Evolutionary conservation across 2,113 vertebrate genomes (phyloP).

Genomic region (Sphaerodactylus townsendi): DNA sequence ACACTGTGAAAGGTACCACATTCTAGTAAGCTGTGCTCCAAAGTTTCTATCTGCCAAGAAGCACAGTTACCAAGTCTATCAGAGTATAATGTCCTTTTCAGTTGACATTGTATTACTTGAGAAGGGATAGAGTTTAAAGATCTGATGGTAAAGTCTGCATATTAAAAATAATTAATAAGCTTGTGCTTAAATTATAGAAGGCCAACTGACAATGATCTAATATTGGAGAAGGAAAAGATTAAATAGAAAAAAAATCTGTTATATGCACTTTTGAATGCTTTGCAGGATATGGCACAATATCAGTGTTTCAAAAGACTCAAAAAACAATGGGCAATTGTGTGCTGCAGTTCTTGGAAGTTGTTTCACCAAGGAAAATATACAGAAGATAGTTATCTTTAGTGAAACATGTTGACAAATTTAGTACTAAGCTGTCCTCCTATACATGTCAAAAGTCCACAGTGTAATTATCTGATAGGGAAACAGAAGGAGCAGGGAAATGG

Average conservation of each 20-base stretch:
- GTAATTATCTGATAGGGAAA: neutral
- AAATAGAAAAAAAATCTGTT: neutral
- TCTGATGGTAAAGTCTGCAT: no score
- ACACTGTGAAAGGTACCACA: no score
- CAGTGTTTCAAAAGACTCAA: conserved; percentile 5
- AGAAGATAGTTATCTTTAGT: neutral
- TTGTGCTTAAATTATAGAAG: neutral
- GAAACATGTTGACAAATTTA: neutral
- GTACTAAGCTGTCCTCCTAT: neutral
- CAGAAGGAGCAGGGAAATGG: neutral
- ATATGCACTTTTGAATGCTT: neutral
- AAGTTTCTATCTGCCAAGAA: no score
- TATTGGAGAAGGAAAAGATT: neutral
- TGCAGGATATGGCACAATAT: neutral
- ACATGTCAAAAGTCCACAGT: neutral
- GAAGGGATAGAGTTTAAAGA: no score
- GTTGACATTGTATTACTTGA: no score
- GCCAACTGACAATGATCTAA: neutral
- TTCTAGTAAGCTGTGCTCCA: no score
- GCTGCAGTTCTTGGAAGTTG: neutral
- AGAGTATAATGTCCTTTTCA: no score
- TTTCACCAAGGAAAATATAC: no score
- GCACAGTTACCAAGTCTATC: no score
- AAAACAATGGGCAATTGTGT: conserved; percentile 11
- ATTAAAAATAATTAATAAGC: conserved; percentile 28